Conservation (phyloP, 2,113 vertebrate species). For the Zosterops borbonicus region DNA sequence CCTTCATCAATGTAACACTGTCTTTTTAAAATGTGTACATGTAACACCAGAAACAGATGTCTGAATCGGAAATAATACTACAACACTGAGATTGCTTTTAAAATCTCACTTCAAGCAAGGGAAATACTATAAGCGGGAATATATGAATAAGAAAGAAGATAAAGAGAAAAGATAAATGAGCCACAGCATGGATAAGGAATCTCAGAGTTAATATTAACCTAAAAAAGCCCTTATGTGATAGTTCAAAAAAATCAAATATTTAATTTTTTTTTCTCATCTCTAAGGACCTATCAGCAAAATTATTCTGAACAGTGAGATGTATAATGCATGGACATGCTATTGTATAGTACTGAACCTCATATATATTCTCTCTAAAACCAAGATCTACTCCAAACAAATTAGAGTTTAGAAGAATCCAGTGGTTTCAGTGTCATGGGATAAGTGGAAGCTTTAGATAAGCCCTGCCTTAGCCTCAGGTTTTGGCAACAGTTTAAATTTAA, state of each 20-base stretch:
- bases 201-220: not conserved
- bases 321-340: not conserved
- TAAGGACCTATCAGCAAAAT: not conserved
- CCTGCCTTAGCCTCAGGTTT: not conserved
- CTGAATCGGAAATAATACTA: not conserved
- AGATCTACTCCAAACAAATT: not conserved
- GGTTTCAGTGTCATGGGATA: not conserved
- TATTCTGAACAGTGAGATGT: not conserved
- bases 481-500: not conserved
- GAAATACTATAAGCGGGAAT: not conserved
- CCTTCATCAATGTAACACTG: not conserved
- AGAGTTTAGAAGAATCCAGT: not conserved
- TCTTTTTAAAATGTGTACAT: not conserved
- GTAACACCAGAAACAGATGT: not conserved
- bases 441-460: not conserved
- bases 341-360: not conserved
- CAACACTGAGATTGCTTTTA: not conserved
- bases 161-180: not conserved
- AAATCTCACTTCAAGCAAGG: not conserved
- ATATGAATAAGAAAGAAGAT: not conserved
- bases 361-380: not conserved
- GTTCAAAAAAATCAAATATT: not conserved
- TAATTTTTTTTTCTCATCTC: not conserved
- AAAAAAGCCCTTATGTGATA: rapidly evolving
- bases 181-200: not conserved